Evolutionary conservation across 2,113 vertebrate species (phyloP).

Genomic region (Tenebrosternarchus preto): DNA sequence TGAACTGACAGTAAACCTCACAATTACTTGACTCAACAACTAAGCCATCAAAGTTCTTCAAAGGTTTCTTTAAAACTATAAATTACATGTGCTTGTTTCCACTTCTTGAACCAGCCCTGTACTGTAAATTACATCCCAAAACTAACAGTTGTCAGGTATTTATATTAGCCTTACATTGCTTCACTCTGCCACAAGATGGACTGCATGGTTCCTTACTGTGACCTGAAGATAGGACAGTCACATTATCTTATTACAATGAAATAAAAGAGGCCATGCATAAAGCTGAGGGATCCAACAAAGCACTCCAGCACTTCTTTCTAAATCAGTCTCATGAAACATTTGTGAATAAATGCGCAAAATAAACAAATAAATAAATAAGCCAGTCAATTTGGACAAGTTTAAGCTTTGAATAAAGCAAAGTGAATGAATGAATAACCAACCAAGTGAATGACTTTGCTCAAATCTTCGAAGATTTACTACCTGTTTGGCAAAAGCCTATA

Average conservation of each 20-base stretch:
- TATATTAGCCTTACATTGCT: background rate
- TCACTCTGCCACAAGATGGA: background rate
- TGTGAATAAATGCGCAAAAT: background rate
- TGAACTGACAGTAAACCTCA: background rate
- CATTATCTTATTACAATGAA: background rate
- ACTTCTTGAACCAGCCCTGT: background rate
- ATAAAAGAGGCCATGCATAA: background rate
- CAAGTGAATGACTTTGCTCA: too few relatives aligned
- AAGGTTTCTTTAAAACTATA: conserved; percentile 9
- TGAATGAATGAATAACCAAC: too few relatives aligned
- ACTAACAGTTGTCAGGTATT: background rate
- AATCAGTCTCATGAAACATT: background rate
- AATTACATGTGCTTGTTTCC: conserved; percentile 8
- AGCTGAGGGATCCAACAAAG: background rate
- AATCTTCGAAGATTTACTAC: background rate
- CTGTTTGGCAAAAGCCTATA: background rate
- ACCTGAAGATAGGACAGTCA: background rate
- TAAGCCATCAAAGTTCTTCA: background rate
- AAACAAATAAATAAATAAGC: background rate
- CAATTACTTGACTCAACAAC: background rate
- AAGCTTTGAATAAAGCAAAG: too few relatives aligned
- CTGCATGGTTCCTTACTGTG: background rate
- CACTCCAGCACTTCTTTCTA: too few relatives aligned
- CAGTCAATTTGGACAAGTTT: too few relatives aligned
- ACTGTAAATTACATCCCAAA: conserved; percentile 4